Evolutionary conservation across 2,888 invertebrate genomes (phyloP), one percentile per base, ranked within the genome.

Genomic region (Atherix ibis): DNA sequence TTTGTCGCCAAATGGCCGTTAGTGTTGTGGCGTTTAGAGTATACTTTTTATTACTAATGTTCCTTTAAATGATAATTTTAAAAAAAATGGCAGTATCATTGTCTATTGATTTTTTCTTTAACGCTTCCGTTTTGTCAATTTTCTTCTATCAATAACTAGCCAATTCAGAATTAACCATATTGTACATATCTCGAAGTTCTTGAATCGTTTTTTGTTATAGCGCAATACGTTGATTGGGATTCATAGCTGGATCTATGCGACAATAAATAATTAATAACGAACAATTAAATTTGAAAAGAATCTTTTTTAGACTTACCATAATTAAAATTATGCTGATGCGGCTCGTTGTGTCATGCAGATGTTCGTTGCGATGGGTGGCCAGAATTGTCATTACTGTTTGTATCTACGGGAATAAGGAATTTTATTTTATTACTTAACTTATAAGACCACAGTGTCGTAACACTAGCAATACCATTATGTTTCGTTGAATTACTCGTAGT

Each of bases 111-210:
- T 58, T 46, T 65, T 66, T 76, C 82, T 82, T 67, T 91, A 89
- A 49, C 85, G 70, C 62, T 89, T 87, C 56, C 87, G 79, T 37
- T 87, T 68, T 52, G 89, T 87, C 63, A 92, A 94, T 43, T 89
- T 68, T 35, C 89, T 69, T 35, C 89, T 71, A 60, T 94, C 94
- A 45, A 92, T 84, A n/a, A 38, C 76, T 74, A 3, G 88, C 85
- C 33, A 94, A 70, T 57, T 92, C 88, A 1, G 81, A 71, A 59
- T 92, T 92, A 31, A 89, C 78, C 40, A 76, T 72, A 54, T 82
- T 78, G 56, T 94, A 92, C 1, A 84, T 79, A 62, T 84, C 87
- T 39, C 83, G 71, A 37, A 89, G 61, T 47, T 87, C 84, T 22
- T 78, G 68, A 40, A 89, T 67, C 45, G 81, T 79, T 37, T 83